Base-by-base conservation (phyloP, 1,140 invertebrate genomes). In the Cydia amplana region DNA sequence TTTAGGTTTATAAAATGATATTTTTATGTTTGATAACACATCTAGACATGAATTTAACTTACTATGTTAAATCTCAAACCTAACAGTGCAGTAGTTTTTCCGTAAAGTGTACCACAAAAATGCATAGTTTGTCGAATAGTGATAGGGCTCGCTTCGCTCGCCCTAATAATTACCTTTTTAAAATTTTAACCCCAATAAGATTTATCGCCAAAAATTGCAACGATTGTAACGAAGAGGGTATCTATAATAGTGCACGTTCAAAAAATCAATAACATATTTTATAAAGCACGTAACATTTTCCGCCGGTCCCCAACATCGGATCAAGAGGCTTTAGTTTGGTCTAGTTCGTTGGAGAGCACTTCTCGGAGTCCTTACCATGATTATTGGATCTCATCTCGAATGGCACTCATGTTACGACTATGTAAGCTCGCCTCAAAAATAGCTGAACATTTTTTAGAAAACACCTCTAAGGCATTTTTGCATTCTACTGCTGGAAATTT, bases 291-390 rank as follows among this genome's bases (percentile, higher is more conserved):
- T 36, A 43, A 40, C 32, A 70, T 70, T 70, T 70, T 70, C 65
- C 32, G 65, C n/a, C 65, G 65, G 65, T 70, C 65, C 32, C 65
- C 65, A 70, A 70, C 65, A 70, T 40, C 65, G 65, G 65, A 70
- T 70, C 65, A 70, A 70, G 65, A 70, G 65, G 65, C 65, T 70
- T 70, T 70, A 70, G 65, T 70, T 70, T 70, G 65, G 65, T 70
- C 65, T 70, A 70, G 65, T 70, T 70, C 65, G 65, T 32, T 20
- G 28, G 65, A 70, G 65, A 70, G 65, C 65, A 70, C 65, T 70
- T 70, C 65, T 70, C 65, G 16, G 65, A 70, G 65, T 70, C 32
- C 65, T 70, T 70, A 70, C 65, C 14, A 70, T 70, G 36, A 36
- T 70, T 70, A 36, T 70, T 70, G 32, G 65, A 70, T 70, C 23